Evolutionary conservation across 1,140 invertebrate genomes (phyloP).

Genomic region (Nephila pilipes): DNA sequence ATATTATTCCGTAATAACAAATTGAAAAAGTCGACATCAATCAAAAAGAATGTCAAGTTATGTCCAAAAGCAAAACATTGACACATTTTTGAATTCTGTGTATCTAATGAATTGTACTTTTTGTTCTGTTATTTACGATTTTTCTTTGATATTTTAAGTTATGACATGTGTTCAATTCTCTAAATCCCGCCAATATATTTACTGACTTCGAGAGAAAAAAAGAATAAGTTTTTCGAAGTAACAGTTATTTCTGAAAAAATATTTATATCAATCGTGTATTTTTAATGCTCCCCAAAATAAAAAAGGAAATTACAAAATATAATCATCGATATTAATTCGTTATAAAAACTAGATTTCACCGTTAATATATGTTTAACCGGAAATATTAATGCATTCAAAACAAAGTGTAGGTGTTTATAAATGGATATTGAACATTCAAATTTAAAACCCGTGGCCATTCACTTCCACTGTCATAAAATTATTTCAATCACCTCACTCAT

Average conservation of each 20-base stretch:
- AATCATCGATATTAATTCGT: not conserved
- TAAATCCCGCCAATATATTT: slow-evolving; percentile 15
- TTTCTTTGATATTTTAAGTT: not conserved
- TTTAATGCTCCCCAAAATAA: not conserved
- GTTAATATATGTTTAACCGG: slow-evolving; percentile 23
- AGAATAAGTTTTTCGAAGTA: not conserved
- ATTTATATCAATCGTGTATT: not conserved
- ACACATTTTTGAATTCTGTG: not conserved
- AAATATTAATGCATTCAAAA: slow-evolving; percentile 31
- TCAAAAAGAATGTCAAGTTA: not conserved
- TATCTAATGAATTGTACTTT: not conserved
- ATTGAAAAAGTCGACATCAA: not conserved
- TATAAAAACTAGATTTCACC: not conserved
- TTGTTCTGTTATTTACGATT: not conserved
- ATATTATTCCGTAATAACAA: not conserved
- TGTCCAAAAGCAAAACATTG: not conserved
- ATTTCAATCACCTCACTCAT: not conserved
- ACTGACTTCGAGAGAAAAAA: not conserved
- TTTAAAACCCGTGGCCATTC: not conserved
- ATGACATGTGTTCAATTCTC: not conserved
- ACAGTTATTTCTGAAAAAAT: not conserved
- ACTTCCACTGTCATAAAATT: not conserved
- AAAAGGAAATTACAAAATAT: not conserved
- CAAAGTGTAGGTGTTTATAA: not conserved
- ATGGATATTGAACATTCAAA: not conserved